Conservation (phyloP, 2,797 vertebrate genomes). For the Artibeus lituratus region DNA sequence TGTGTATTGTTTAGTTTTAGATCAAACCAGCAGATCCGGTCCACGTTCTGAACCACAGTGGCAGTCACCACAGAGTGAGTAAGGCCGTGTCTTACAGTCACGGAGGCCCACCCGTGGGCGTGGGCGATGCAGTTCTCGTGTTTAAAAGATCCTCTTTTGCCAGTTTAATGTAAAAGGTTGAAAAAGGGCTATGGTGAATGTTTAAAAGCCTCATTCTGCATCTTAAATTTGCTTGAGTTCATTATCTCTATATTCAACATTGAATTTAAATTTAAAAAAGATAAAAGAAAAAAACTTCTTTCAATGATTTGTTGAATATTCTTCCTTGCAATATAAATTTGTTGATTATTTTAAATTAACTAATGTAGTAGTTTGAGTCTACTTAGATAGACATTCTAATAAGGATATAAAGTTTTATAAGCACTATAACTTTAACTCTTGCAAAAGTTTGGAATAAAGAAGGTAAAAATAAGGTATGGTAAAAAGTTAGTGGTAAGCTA, state of each 20-base stretch:
- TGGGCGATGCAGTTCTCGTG: not conserved
- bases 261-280: conserved; percentile 20
- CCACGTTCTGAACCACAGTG: conserved; percentile 33
- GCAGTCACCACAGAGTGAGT: conserved; percentile 51
- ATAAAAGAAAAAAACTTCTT: not conserved
- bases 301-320: not conserved
- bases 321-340: not conserved
- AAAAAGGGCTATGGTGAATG: not conserved
- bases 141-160: conserved; percentile 34
- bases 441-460: not conserved
- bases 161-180: conserved; percentile 12
- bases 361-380: not conserved
- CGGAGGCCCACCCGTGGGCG: not conserved
- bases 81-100: not conserved
- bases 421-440: not conserved
- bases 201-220: not conserved
- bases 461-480: not conserved
- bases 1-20: conserved; percentile 38
- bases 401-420: not conserved
- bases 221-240: conserved; percentile 14
- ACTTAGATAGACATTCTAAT: not conserved
- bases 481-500: conserved; percentile 9
- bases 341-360: not conserved
- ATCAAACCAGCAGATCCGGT: not conserved
- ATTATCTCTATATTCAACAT: not conserved